A percentile compares a stretch with the other conserved stretches of the same genome.
These are phyloP conservation scores for Stylophora pistillata DNA, from an alignment of 64 coral and sea anemone genomes.

Conservation along the genomic window DNA sequence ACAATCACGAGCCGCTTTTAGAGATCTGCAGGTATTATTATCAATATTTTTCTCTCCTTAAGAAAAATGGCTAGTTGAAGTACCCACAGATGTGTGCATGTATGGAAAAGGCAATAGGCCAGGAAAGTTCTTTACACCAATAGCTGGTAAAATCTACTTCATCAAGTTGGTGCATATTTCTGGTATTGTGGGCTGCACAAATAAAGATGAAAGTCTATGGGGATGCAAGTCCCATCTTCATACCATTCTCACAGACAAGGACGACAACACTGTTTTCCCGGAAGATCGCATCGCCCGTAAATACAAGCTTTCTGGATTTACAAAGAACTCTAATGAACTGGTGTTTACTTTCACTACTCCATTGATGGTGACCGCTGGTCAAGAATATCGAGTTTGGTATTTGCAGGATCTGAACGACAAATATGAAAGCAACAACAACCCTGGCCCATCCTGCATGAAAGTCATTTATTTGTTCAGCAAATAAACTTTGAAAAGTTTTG, in stretches of 20 bases:
- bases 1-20: too few species aligned
- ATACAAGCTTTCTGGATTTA: neutral
- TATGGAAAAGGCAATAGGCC: too few species aligned
- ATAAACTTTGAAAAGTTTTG: too few species aligned
- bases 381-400: neutral
- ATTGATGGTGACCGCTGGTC: neutral
- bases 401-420: neutral
- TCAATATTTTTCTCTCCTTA: too few species aligned
- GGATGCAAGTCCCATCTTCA: neutral
- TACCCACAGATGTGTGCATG: too few species aligned
- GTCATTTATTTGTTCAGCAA: neutral
- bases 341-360: neutral
- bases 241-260: neutral
- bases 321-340: neutral
- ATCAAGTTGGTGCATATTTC: neutral
- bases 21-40: too few species aligned
- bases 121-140: neutral
- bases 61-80: too few species aligned
- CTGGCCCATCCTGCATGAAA: neutral
- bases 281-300: neutral
- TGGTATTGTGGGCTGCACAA: neutral
- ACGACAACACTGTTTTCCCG: neutral
- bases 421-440: neutral
- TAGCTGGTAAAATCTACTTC: neutral
- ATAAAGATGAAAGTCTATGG: neutral